Base-by-base conservation (phyloP, 2,888 invertebrate species). In the Pristionchus entomophagus region DNA sequence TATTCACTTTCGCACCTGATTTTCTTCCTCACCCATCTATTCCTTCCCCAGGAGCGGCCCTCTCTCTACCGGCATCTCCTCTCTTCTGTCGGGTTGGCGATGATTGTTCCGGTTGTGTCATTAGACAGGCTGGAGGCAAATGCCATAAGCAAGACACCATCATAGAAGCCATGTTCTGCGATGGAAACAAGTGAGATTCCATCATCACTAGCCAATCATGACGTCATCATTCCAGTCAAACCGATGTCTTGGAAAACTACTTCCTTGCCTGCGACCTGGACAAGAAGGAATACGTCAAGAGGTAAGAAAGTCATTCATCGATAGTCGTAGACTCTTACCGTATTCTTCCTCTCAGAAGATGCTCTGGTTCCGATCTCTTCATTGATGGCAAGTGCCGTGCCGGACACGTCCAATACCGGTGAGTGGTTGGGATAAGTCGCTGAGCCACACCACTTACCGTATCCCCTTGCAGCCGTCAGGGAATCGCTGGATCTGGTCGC, bases 401-500 rank as follows among this genome's bases (percentile, higher is more conserved):
- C 29, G 88, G 89, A 32, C 89, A 90, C 82, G 89, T 89, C 51
- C 90, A 92, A 29, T 92, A 92, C 87, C 91, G 91, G 77, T 86
- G 35, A 62, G 62, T 51, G n/a, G n/a, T n/a, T n/a, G 49, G 78
- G 29, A 73, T 41, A 45, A 12, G 73, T 38, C 73, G 73, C 41
- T n/a, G 12, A 22, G 41, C 6, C 26, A 4, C 82, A 59, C 45
- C 19, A 80, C 41, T 77, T 8, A 77, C 45, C 49, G 45, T 77
- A 77, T 45, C 77, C 26, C 5, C 26, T 59, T 82, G 45, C 82
- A 82, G 82, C 86, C 90, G 93, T 59, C 92, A 93, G 87, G 93
- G 93, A 82, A 91, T 93, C 84, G 90, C 92, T 77, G 93, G 93
- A 0, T 93, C 93, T 62, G 93, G 92, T 65, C 88, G 93, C 45